Percentiles rank a stretch among this genome's conserved stretches.
Conservation (phyloP, 2,797 vertebrate species). For the Sebastes jordani region DNA sequence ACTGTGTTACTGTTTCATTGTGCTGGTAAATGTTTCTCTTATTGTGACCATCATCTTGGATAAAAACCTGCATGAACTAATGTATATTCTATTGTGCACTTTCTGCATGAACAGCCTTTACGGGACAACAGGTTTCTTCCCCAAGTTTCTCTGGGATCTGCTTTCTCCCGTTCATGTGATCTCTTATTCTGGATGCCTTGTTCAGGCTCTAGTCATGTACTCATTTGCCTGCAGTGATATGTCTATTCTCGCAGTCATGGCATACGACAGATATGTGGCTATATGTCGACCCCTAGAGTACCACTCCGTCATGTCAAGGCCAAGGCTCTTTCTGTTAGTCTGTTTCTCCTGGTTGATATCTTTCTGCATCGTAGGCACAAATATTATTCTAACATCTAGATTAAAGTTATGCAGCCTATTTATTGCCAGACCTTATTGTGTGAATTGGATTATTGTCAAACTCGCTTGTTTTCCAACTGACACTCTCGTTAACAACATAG, state of each 20-base stretch:
- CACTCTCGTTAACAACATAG: not conserved
- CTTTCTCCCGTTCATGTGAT: constrained; percentile 39
- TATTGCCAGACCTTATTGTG: constrained; percentile 30
- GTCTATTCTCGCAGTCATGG: constrained; percentile 45
- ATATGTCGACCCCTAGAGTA: constrained; percentile 54
- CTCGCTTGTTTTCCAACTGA: constrained; percentile 41
- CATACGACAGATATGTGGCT: constrained; percentile 60
- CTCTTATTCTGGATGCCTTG: constrained; percentile 51
- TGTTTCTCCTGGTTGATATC: constrained; percentile 26
- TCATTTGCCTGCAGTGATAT: constrained; percentile 34
- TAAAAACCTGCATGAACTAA: constrained; percentile 51
- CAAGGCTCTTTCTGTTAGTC: not conserved
- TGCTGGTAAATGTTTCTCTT: constrained; percentile 24
- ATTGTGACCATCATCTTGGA: constrained; percentile 33
- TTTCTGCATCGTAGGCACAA: not conserved
- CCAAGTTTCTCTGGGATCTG: constrained; percentile 54
- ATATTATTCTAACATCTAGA: constrained; percentile 25
- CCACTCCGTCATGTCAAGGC: constrained; percentile 53
- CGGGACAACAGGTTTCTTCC: constrained; percentile 53
- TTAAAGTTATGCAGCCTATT: constrained; percentile 36
- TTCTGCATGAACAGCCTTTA: constrained; percentile 55
- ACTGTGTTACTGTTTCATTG: constrained; percentile 30
- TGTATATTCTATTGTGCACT: constrained; percentile 59
- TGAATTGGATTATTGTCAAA: constrained; percentile 43
- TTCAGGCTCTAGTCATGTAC: constrained; percentile 48